Conservation (phyloP, 2,888 invertebrate species). For the Oscheius sp. region DNA sequence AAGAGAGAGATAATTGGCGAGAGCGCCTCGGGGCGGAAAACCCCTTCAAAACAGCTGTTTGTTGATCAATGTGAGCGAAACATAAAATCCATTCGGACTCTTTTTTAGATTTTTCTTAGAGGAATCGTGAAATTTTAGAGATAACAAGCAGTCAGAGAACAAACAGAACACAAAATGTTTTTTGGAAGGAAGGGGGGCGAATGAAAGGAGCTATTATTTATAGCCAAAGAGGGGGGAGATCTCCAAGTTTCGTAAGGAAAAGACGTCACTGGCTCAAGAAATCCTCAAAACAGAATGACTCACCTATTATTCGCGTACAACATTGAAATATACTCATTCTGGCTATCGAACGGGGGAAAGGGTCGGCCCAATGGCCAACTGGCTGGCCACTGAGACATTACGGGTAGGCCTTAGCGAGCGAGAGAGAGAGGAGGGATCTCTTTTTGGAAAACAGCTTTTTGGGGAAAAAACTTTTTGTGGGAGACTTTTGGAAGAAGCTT, state of each 20-base stretch:
- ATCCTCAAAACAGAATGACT: slow-evolving; percentile 1
- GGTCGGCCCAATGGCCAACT: neutral
- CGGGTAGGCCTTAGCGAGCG: neutral
- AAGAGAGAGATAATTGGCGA: neutral
- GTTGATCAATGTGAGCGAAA: too few relatives aligned
- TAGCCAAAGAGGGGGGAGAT: neutral
- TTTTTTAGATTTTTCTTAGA: too few relatives aligned
- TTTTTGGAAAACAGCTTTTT: too few relatives aligned
- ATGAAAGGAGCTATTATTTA: neutral
- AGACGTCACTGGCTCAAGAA: neutral
- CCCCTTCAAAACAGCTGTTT: too few relatives aligned
- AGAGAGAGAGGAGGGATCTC: too few relatives aligned
- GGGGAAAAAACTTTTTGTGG: too few relatives aligned
- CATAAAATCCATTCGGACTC: neutral
- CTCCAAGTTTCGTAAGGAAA: neutral
- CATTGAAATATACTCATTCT: slow-evolving; percentile 12
- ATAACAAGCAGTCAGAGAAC: neutral
- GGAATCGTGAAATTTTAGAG: too few relatives aligned
- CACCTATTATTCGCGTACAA: slow-evolving; percentile 22
- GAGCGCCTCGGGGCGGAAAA: too few relatives aligned
- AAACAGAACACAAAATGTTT: neutral
- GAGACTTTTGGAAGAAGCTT: neutral
- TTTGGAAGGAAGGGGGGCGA: too few relatives aligned
- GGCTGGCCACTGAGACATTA: neutral
- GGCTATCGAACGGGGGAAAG: neutral